Evolutionary conservation across 1,140 invertebrate species (phyloP).

Genomic region (Apis laboriosa): DNA sequence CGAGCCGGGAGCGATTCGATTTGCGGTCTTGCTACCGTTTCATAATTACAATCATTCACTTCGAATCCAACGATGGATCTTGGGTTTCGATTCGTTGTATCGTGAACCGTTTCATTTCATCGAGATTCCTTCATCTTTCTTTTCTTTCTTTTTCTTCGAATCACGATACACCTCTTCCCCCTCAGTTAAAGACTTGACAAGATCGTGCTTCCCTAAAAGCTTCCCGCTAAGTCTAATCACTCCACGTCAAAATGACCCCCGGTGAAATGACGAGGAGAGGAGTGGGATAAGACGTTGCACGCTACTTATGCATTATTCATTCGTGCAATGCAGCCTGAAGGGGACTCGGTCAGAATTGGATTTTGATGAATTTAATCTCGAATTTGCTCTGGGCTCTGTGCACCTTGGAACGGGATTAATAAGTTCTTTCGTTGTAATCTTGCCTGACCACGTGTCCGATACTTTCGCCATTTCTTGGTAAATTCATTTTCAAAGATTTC

Average conservation of each 20-base stretch:
- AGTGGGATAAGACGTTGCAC: conserved; percentile 49
- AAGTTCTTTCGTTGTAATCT: conserved; percentile 62
- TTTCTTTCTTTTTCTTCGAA: background rate
- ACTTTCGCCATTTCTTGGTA: background rate
- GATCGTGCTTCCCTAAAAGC: conserved; percentile 40
- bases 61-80: conserved; percentile 38
- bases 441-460: conserved; percentile 8
- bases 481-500: too few species aligned
- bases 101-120: too few species aligned
- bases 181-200: conserved; percentile 18
- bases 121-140: background rate
- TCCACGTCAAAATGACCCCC: conserved; percentile 51
- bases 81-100: conserved; percentile 18
- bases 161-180: background rate
- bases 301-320: conserved; percentile 79
- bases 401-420: conserved; percentile 70
- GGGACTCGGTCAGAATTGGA: conserved; percentile 75
- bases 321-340: conserved; percentile 54
- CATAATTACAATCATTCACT: conserved; percentile 75
- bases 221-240: conserved; percentile 61
- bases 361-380: conserved; percentile 81
- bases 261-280: conserved; percentile 41
- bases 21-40: conserved; percentile 69
- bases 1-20: conserved; percentile 44
- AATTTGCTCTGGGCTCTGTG: conserved; percentile 75